A percentile compares a stretch with the other conserved stretches of the same genome.
Evolutionary conservation across 2,797 vertebrate species (phyloP).

Genomic region (Botia kubotai): DNA sequence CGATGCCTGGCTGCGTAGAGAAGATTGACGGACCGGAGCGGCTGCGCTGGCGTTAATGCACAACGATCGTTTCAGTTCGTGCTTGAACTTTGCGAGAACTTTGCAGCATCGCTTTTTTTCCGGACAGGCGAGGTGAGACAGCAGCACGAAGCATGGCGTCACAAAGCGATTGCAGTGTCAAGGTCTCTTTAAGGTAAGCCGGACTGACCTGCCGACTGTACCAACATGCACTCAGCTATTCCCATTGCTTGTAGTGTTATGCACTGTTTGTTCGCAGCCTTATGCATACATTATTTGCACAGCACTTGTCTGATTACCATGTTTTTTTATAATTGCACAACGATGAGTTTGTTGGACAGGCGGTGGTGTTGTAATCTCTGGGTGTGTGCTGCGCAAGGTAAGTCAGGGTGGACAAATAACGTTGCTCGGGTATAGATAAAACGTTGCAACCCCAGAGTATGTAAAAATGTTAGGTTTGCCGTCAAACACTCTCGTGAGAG

Average conservation of each 20-base stretch:
- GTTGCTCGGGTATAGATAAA: neutral
- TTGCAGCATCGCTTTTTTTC: conserved; percentile 42
- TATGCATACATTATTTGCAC: neutral
- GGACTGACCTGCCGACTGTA: neutral
- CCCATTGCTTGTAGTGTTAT: neutral
- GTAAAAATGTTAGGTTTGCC: neutral
- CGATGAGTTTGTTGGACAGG: conserved; percentile 9
- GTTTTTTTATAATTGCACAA: neutral
- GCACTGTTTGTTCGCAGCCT: neutral
- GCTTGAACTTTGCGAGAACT: conserved; percentile 40
- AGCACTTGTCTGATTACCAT: neutral
- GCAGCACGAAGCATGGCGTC: conserved; percentile 79
- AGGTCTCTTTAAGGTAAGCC: conserved; percentile 92
- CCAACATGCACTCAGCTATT: neutral
- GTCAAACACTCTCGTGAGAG: neutral
- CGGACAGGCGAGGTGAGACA: conserved; percentile 36
- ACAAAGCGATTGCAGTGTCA: conserved; percentile 89
- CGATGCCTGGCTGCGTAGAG: conserved; percentile 37
- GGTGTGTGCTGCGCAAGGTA: conserved; percentile 63
- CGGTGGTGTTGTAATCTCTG: conserved; percentile 3
- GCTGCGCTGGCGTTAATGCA: conserved; percentile 54
- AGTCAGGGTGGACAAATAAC: neutral
- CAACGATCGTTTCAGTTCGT: conserved; percentile 41
- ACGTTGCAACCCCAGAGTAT: neutral
- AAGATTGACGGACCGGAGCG: conserved; percentile 64